Conservation (phyloP, 2,113 vertebrate species). For the Lagopus muta region DNA sequence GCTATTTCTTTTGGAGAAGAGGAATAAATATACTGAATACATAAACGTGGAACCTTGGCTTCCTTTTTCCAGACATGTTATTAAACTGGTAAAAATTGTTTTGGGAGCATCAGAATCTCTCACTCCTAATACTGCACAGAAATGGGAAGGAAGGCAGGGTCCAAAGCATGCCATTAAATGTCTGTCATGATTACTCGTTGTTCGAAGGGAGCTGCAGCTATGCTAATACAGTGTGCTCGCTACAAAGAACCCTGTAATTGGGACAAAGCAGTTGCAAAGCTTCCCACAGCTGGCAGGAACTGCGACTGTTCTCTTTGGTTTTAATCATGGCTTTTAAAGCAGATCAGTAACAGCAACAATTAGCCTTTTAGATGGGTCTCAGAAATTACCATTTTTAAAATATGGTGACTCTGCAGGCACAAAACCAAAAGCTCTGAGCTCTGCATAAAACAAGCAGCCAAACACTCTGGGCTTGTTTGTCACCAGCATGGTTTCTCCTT, state of each 20-base stretch:
- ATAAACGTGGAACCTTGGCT: background rate
- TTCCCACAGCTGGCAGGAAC: constrained; percentile 60
- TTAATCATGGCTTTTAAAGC: constrained; percentile 65
- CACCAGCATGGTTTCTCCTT: constrained; percentile 15
- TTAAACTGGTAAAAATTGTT: background rate
- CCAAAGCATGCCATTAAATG: constrained; percentile 34
- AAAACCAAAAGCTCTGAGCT: constrained; percentile 38
- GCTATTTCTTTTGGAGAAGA: background rate
- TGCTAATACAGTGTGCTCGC: constrained; percentile 32
- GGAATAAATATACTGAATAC: background rate
- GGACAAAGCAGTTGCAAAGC: constrained; percentile 56
- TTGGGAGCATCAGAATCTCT: background rate
- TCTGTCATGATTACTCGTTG: constrained; percentile 35
- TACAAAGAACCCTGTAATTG: constrained; percentile 64
- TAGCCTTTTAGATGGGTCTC: constrained; percentile 60
- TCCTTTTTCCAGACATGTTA: background rate
- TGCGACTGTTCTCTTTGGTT: constrained; percentile 39
- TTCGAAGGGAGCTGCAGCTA: constrained; percentile 49
- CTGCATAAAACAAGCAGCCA: background rate
- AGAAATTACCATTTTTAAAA: constrained; percentile 61
- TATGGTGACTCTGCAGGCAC: constrained; percentile 45
- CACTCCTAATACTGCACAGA: background rate
- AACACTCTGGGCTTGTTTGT: background rate
- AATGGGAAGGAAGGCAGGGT: background rate
- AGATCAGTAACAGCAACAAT: constrained; percentile 64